Evolutionary conservation across 2,797 vertebrate species (phyloP).

Genomic region (Trachops cirrhosus): DNA sequence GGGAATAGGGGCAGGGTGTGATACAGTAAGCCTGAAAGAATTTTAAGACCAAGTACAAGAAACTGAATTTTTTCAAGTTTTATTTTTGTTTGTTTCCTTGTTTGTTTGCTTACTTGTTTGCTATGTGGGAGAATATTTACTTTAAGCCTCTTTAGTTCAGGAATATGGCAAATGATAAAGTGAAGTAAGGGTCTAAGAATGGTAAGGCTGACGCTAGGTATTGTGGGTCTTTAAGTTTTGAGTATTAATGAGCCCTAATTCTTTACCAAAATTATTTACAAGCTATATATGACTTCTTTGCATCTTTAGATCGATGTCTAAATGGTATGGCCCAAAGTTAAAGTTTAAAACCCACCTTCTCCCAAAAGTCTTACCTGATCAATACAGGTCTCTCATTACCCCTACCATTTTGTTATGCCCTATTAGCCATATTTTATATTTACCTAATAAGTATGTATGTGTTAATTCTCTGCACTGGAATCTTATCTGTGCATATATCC

Average conservation of each 20-base stretch:
- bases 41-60: constrained; percentile 4
- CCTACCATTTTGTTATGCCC: background rate
- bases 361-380: background rate
- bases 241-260: background rate
- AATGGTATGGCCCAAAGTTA: background rate
- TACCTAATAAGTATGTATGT: background rate
- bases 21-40: background rate
- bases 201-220: background rate
- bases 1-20: background rate
- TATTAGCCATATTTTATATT: background rate
- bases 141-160: background rate
- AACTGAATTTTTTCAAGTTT: background rate
- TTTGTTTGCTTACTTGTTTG: background rate
- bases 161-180: background rate
- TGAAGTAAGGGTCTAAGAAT: background rate
- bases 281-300: background rate
- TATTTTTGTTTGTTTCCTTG: background rate
- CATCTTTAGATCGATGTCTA: background rate
- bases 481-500: background rate
- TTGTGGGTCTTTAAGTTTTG: background rate
- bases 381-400: background rate
- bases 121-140: background rate
- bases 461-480: background rate
- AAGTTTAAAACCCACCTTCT: background rate
- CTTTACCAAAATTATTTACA: constrained; percentile 9